Conservation (phyloP, 2,113 vertebrate genomes). For the Malurus alboscapulatus region DNA sequence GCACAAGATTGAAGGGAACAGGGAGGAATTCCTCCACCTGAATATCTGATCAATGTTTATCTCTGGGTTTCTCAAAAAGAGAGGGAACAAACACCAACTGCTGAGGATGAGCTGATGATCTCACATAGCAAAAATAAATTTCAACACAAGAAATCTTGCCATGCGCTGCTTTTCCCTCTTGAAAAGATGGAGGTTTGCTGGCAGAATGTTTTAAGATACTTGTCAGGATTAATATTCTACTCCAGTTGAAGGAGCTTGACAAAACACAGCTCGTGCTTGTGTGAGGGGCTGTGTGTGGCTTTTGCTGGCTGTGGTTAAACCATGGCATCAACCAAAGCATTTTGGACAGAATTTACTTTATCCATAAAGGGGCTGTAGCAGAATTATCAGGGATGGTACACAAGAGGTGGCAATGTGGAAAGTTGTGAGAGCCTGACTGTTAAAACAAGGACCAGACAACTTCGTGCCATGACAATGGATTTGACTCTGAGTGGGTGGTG, state of each 20-base stretch:
- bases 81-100: neutral
- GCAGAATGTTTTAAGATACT: conserved; percentile 16
- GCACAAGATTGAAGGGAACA: neutral
- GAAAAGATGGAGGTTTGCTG: neutral
- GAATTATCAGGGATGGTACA: conserved; percentile 9
- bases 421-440: neutral
- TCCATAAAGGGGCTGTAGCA: conserved; percentile 26
- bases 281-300: neutral
- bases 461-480: neutral
- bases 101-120: neutral
- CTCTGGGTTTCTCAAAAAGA: neutral
- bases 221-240: conserved; percentile 44
- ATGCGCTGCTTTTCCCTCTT: neutral
- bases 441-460: conserved; percentile 2
- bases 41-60: neutral
- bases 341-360: conserved; percentile 50
- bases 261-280: conserved; percentile 32
- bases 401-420: conserved; percentile 28
- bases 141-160: neutral
- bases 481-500: neutral
- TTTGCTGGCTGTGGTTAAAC: neutral
- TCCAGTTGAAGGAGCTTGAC: conserved; percentile 12
- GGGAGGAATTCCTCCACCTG: neutral
- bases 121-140: neutral
- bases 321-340: neutral